A percentile compares a stretch with the other conserved stretches of the same genome.
Evolutionary conservation across 2,113 vertebrate species (phyloP).

Genomic region (Cheirogaleus medius): DNA sequence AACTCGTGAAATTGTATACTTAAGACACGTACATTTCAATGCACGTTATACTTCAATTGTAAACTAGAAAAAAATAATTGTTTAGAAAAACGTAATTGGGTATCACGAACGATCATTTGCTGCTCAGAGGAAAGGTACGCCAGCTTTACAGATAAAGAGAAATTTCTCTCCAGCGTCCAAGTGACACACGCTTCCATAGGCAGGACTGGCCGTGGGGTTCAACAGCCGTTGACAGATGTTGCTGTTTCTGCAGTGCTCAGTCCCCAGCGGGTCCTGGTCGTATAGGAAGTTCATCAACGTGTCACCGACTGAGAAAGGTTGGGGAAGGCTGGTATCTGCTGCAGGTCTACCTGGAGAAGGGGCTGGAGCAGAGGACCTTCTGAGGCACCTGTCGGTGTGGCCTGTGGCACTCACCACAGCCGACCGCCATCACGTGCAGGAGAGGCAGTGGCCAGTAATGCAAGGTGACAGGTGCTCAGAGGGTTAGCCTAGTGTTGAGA

Average conservation of each 20-base stretch:
- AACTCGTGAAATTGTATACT: not conserved
- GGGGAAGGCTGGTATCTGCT: not conserved
- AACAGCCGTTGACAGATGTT: rapidly evolving
- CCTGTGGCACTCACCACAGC: not conserved
- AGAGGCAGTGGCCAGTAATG: not conserved
- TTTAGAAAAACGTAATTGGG: not conserved
- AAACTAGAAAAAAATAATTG: not conserved
- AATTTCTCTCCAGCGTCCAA: not conserved
- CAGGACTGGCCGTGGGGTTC: not conserved
- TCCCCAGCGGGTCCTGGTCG: not conserved
- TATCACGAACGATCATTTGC: not conserved
- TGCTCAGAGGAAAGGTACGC: not conserved
- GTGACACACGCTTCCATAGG: not conserved
- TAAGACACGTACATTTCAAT: not conserved
- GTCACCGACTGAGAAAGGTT: not conserved
- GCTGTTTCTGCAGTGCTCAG: not conserved
- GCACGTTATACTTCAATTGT: not conserved
- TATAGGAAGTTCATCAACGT: too few relatives aligned
- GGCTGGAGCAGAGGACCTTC: not conserved
- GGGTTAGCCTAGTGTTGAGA: rapidly evolving
- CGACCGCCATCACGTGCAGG: not conserved
- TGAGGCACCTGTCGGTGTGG: not conserved
- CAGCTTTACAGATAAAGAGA: not conserved
- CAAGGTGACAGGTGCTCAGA: not conserved
- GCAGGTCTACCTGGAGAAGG: not conserved